These are phyloP conservation scores for Molothrus aeneus DNA, from an alignment of 2,797 vertebrate genomes.

Conservation along the genomic window DNA sequence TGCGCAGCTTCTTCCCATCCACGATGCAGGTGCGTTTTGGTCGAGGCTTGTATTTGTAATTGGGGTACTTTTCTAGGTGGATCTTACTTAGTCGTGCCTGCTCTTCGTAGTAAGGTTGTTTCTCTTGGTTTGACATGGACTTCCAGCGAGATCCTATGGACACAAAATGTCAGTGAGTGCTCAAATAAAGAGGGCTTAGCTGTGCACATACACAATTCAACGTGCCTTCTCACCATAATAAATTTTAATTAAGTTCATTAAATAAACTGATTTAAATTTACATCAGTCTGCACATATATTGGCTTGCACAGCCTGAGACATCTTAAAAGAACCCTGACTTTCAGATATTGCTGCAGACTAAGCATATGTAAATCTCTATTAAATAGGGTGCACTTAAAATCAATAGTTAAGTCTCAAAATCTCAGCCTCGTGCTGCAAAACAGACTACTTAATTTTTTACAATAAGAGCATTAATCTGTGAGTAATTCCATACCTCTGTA, in stretches of 20 bases:
- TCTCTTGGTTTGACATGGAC: slow-evolving; percentile 98
- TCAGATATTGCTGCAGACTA: neutral
- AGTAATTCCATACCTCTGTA: slow-evolving; percentile 12
- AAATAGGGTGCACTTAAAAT: neutral
- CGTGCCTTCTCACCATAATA: neutral
- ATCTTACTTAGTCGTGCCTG: slow-evolving; percentile 98
- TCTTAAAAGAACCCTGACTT: neutral
- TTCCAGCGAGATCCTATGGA: slow-evolving; percentile 95
- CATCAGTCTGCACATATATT: neutral
- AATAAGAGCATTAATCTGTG: neutral
- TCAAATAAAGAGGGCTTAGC: neutral
- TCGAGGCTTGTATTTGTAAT: slow-evolving; percentile 99
- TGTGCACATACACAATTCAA: neutral
- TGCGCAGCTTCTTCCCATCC: slow-evolving; percentile 97
- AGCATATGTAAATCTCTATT: neutral
- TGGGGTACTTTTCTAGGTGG: slow-evolving; percentile 98
- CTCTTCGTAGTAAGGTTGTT: slow-evolving; percentile 98
- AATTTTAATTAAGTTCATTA: neutral
- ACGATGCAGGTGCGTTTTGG: slow-evolving; percentile 99
- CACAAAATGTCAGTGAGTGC: slow-evolving; percentile 24
- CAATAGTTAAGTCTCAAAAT: neutral
- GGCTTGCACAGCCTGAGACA: neutral
- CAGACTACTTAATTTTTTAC: neutral
- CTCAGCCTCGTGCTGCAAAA: neutral
- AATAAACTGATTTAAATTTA: neutral